phyloP scores from a whole-genome alignment of 2,888 invertebrate genomes.

The Andrena fulva region DNA sequence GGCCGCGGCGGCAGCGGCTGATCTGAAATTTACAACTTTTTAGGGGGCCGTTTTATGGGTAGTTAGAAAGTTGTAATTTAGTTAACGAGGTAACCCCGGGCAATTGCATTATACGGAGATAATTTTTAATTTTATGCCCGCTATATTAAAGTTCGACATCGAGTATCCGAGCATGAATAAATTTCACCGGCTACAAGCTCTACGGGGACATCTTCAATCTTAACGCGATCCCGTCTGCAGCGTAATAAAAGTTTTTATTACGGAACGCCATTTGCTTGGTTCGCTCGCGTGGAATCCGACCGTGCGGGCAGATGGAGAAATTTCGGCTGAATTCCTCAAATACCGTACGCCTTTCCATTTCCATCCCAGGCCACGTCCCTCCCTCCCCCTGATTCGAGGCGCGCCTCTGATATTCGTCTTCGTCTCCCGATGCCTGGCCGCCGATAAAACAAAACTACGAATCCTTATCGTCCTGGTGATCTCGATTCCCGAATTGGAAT shows the following conservation, averaged over 20 bases:
- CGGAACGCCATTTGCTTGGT: conserved; percentile 39
- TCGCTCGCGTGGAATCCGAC: conserved; percentile 25
- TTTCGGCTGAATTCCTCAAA: conserved; percentile 45
- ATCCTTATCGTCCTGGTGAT: conserved; percentile 29
- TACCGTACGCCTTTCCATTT: conserved; percentile 1
- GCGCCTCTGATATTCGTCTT: conserved; percentile 18
- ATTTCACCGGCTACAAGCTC: conserved; percentile 40
- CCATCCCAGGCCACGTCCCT: background rate
- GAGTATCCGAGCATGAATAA: conserved; percentile 33
- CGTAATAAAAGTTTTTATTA: conserved; percentile 63
- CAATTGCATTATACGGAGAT: conserved; percentile 48
- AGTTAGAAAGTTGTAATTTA: conserved; percentile 46
- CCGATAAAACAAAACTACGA: conserved; percentile 22
- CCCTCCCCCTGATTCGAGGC: no score
- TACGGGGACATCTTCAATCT: conserved; percentile 25
- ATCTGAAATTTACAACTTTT: conserved; percentile 49
- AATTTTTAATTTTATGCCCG: conserved; percentile 58
- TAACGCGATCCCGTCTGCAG: conserved; percentile 45
- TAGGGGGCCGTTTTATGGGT: conserved; percentile 34
- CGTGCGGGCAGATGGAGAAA: conserved; percentile 46
- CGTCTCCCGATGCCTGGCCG: conserved; percentile 20
- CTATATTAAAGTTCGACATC: conserved; percentile 46
- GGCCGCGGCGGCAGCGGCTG: background rate
- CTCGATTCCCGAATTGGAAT: conserved; percentile 25
- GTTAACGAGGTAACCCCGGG: conserved; percentile 41